Percentiles rank a stretch among this genome's conserved stretches.
Evolutionary conservation across 2,113 vertebrate genomes (phyloP).

Genomic region (Stomatorhinus ivindoensis): DNA sequence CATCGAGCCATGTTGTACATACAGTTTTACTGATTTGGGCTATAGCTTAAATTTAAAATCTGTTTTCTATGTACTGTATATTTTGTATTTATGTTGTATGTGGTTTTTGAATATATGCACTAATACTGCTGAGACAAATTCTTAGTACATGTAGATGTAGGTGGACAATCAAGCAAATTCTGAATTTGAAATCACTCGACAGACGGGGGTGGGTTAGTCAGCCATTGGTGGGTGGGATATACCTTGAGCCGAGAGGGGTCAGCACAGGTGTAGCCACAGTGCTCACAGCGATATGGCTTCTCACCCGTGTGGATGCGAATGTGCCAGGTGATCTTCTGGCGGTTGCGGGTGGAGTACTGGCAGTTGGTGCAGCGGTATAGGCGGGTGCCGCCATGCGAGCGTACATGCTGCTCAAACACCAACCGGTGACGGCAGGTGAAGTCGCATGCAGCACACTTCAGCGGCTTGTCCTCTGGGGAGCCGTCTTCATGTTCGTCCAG

Average conservation of each 20-base stretch:
- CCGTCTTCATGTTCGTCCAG: constrained; percentile 68
- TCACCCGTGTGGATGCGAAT: constrained; percentile 91
- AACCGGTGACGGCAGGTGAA: constrained; percentile 78
- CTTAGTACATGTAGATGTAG: neutral
- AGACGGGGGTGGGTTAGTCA: neutral
- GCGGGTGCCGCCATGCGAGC: constrained; percentile 78
- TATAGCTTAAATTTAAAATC: neutral
- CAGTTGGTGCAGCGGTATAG: constrained; percentile 90
- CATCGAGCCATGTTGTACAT: neutral
- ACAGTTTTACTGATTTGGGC: neutral
- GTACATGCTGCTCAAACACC: constrained; percentile 85
- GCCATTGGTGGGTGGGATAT: neutral
- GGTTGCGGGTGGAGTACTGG: constrained; percentile 81
- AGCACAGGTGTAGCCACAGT: constrained; percentile 78
- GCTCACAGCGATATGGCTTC: constrained; percentile 88
- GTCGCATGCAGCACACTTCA: constrained; percentile 74
- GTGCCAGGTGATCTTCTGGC: constrained; percentile 97
- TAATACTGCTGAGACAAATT: neutral
- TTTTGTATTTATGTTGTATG: neutral
- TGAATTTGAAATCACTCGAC: neutral
- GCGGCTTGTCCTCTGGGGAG: constrained; percentile 47
- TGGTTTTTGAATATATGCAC: neutral
- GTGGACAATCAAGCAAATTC: neutral
- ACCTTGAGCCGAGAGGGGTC: constrained; percentile 94
- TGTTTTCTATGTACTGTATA: neutral